These are phyloP conservation scores for Tetrao urogallus DNA, from an alignment of 2,113 vertebrate species.

Conservation along the genomic window DNA sequence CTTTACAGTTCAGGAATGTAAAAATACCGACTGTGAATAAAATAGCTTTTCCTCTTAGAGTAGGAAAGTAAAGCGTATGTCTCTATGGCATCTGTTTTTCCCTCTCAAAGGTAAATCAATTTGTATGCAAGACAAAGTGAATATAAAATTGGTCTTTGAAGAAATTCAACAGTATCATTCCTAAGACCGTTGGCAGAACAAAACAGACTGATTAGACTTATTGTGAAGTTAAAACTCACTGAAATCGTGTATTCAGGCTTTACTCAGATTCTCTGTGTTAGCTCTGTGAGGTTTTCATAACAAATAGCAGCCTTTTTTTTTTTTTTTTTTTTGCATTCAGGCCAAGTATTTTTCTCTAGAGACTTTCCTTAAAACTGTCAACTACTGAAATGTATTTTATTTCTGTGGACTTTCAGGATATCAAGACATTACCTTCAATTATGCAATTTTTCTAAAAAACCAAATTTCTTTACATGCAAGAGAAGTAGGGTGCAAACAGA, in stretches of 20 bases:
- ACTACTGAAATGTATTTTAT: neutral
- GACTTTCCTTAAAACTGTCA: neutral
- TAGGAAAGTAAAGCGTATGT: neutral
- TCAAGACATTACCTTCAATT: neutral
- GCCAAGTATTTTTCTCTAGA: neutral
- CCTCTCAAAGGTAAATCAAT: conserved; percentile 11
- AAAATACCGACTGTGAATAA: neutral
- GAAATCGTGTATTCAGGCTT: neutral
- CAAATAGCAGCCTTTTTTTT: neutral
- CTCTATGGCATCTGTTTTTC: neutral
- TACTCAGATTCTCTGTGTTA: neutral
- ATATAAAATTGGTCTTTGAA: neutral
- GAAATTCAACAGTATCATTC: neutral
- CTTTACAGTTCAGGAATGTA: neutral
- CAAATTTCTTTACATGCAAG: neutral
- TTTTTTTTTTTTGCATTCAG: neutral
- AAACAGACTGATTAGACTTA: neutral
- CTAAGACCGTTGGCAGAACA: neutral
- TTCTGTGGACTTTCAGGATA: neutral
- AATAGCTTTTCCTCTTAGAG: neutral
- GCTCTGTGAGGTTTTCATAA: neutral
- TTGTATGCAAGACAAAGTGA: neutral
- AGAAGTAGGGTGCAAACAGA: neutral
- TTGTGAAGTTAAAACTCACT: neutral
- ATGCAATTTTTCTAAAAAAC: neutral